Base-by-base conservation (phyloP, 1,140 invertebrate genomes). In the Trichonephila clavata region DNA sequence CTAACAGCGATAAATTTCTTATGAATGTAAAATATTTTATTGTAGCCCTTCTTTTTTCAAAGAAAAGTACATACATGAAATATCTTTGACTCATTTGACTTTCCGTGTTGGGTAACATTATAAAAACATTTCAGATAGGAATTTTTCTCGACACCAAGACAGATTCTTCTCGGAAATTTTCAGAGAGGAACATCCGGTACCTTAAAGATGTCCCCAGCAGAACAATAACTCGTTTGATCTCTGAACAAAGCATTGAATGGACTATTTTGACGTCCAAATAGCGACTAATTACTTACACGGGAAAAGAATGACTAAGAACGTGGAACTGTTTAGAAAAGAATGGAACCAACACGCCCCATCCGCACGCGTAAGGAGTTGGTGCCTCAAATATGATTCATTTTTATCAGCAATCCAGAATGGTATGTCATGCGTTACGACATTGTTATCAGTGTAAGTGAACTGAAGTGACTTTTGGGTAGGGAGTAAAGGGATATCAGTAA, bases 361-460 rank as follows among this genome's bases (percentile, higher is more conserved):
- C 18, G 63, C 87, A 89, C 63, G 87, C 61, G 39, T 20, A 71
- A 57, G 87, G 39, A 32, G 14, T 89, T 24, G 18, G 39, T 32
- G 43, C 20, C 24, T 21, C 20, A n/a, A 71, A 43, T n/a, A n/a
- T 77, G 87, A 89, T 71, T 89, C 65, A 89, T 59, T 7, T 39
- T 18, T 71, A 10, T 50, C 61, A 13, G 61, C 59, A 87, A 87
- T 87, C 87, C 57, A 71, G 63, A 65, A 65, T 89, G 43, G 43
- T 27, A 21, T 43, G 87, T 89, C 87, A 89, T 21, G 87, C 87
- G 87, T 89, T 68, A 71, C 87, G 65, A 10, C 86, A 87, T 87
- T 60, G 60, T 87, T 63, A 24, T 32, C 27, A n/a, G 24, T 8
- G 20, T 13, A 50, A 21, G 32, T 50, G 77, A 43, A 43, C 14